Evolutionary conservation across 2,113 vertebrate genomes (phyloP), one percentile per base, ranked within the genome.

Genomic region (Callipepla californica): DNA sequence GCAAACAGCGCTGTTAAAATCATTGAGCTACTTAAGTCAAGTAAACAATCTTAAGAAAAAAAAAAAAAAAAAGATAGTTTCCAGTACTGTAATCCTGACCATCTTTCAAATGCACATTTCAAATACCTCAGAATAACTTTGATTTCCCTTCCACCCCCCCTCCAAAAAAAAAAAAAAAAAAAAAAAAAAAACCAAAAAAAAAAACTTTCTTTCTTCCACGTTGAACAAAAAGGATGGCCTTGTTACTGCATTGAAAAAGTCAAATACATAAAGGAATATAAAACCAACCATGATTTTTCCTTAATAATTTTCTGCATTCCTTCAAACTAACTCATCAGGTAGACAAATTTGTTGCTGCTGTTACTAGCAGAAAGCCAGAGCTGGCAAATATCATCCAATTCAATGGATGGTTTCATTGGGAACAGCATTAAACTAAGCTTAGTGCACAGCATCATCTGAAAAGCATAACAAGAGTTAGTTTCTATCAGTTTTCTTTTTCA

Each of bases 401-500:
- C 28, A 77, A 53, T 0, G 0, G 26, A 62, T 38, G 0, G 15
- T 42, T 72, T 62, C n/a, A 62, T 8, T 47, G 7, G 15, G 12
- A 90, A 83, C 2, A 57, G 5, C 22, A 74, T 30, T 20, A 50
- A 14, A 69, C 55, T 45, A 30, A 70, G 76, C 58, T 53, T 30
- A 44, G 38, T 6, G 30, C 1, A 5, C 11, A 62, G 23, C 16
- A 58, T 73, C 38, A 63, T 42, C 21, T 76, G 65, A 87, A 95
- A 92, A 55, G 26, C 9, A 55, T 48, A 10, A 76, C 67, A 61
- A 55, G 12, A 77, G 45, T 88, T 47, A n/a, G 53, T 62, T 22
- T 57, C n/a, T 42, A 75, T 47, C 34, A 79, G 1, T 75, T 90
- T 83, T 85, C 75, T 78, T 97, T 90, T 92, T 90, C 45, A 68